phyloP scores from a whole-genome alignment of 2,113 vertebrate genomes.

The Notiomystis cincta region DNA sequence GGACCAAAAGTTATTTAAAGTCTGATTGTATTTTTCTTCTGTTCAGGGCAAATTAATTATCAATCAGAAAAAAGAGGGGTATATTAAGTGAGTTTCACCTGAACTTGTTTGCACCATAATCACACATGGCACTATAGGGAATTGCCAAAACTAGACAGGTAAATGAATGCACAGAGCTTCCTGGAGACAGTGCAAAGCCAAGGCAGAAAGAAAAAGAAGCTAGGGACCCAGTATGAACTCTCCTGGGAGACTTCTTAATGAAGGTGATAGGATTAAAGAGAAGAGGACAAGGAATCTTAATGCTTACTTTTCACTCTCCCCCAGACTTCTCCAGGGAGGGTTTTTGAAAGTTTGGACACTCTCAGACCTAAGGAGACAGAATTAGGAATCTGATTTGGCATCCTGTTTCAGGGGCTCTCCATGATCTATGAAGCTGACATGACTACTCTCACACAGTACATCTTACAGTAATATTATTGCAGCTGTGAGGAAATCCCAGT shows the following conservation, averaged over 20 bases:
- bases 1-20: neutral
- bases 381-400: neutral
- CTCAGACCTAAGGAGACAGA: neutral
- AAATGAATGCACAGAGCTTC: neutral
- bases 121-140: neutral
- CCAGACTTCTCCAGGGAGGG: neutral
- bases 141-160: neutral
- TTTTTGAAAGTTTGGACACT: neutral
- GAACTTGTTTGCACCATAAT: neutral
- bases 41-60: neutral
- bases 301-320: neutral
- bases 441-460: neutral
- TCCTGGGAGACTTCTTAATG: neutral
- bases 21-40: neutral
- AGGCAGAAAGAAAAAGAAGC: neutral
- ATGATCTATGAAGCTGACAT: neutral
- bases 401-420: neutral
- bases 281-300: neutral
- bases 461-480: conserved; percentile 3
- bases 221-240: neutral
- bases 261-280: neutral
- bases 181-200: neutral
- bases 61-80: neutral
- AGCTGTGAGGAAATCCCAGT: conserved; percentile 18
- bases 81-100: neutral